A percentile compares a stretch with the other conserved stretches of the same genome.
Conservation (phyloP, 92 coral and sea anemone genomes). For the Porites lobata region DNA sequence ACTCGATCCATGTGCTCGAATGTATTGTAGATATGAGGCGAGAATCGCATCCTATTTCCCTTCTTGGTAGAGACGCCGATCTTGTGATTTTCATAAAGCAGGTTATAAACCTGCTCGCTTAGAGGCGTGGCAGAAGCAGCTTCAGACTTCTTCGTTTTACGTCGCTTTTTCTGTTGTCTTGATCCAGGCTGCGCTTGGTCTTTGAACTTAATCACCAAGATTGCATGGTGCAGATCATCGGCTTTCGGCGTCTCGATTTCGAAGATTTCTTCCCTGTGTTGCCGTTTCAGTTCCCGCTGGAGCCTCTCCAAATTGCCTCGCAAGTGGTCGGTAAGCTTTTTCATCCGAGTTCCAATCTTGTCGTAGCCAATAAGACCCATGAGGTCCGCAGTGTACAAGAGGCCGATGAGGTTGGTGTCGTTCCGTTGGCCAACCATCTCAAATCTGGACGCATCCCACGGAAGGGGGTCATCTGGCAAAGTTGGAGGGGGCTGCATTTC, state of each 20-base stretch:
- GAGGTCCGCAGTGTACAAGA: conserved; percentile 76
- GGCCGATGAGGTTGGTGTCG: conserved; percentile 67
- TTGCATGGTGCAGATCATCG: conserved; percentile 33
- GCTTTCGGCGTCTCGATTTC: conserved; percentile 49
- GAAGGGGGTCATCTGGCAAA: conserved; percentile 32
- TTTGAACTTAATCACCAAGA: conserved; percentile 36
- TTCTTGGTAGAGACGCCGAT: conserved; percentile 67
- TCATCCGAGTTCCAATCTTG: conserved; percentile 48
- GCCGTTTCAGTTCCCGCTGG: neutral
- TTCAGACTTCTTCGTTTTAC: neutral
- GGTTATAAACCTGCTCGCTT: conserved; percentile 26
- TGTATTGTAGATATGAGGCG: conserved; percentile 70
- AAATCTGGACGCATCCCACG: conserved; percentile 57
- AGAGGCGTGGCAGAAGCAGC: neutral
- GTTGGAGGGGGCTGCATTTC: conserved; percentile 61
- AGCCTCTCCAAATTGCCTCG: conserved; percentile 27
- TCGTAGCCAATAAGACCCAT: conserved; percentile 64
- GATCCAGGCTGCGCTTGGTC: conserved; percentile 16
- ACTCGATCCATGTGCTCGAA: conserved; percentile 64
- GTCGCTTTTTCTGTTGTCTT: neutral
- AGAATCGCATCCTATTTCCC: conserved; percentile 63
- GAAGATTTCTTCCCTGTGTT: neutral
- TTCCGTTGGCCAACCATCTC: conserved; percentile 78
- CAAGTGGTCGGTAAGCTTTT: conserved; percentile 36
- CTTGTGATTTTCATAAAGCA: conserved; percentile 56